These are phyloP conservation scores for Hymenopus coronatus DNA, from an alignment of 2,888 invertebrate species.

Conservation along the genomic window DNA sequence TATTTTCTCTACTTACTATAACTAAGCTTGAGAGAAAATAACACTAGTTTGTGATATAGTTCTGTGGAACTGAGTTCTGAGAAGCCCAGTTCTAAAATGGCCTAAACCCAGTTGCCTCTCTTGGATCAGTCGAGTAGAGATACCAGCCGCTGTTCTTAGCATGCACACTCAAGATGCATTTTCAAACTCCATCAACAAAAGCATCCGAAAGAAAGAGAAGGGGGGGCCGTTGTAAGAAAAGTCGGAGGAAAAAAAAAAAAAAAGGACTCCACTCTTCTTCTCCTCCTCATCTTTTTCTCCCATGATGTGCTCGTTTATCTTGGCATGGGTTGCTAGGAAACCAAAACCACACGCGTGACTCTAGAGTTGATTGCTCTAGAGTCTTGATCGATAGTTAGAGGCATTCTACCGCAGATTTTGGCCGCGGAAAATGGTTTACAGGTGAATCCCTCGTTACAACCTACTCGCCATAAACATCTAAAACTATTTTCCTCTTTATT, in stretches of 20 bases:
- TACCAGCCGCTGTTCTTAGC: neutral
- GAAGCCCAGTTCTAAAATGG: neutral
- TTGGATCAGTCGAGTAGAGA: neutral
- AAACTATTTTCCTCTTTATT: neutral
- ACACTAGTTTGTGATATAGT: too few species aligned
- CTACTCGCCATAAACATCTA: neutral
- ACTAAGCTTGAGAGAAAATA: too few species aligned
- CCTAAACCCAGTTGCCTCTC: neutral
- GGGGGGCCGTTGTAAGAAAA: neutral
- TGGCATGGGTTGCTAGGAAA: slow-evolving; percentile 15
- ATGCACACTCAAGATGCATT: neutral
- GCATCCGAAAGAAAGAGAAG: neutral
- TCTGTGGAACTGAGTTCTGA: neutral
- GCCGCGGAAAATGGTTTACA: neutral
- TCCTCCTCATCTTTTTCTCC: neutral
- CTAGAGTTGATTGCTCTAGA: neutral
- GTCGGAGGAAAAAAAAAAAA: neutral
- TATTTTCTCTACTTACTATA: too few species aligned
- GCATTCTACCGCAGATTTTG: neutral
- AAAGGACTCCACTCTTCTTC: neutral
- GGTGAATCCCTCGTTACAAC: neutral
- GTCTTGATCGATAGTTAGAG: neutral
- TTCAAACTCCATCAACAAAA: neutral
- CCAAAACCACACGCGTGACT: neutral
- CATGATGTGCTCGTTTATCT: neutral